Evolutionary conservation across 2,888 invertebrate genomes (phyloP).

Genomic region (Calliscelio sp.): DNA sequence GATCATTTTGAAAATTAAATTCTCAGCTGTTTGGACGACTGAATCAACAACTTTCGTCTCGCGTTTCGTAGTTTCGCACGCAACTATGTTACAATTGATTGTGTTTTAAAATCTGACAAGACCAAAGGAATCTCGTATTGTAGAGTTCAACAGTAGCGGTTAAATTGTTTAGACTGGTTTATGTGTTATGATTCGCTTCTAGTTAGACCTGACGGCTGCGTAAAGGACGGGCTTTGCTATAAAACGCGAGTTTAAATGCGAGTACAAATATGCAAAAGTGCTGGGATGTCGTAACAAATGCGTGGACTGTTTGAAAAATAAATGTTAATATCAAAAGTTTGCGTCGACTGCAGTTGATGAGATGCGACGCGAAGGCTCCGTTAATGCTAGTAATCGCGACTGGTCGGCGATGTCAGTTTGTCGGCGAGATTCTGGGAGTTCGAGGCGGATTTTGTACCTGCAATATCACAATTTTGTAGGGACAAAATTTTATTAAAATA

Average conservation of each 20-base stretch:
- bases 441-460: conserved; percentile 84
- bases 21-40: neutral
- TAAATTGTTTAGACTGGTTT: conserved; percentile 23
- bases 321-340: conserved; percentile 47
- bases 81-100: conserved; percentile 34
- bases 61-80: neutral
- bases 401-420: conserved; percentile 83
- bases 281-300: conserved; percentile 43
- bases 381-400: conserved; percentile 82
- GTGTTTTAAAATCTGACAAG: conserved; percentile 79
- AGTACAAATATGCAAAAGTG: conserved; percentile 70
- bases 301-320: conserved; percentile 33
- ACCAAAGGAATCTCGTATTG: conserved; percentile 78
- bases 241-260: conserved; percentile 59
- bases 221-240: conserved; percentile 60
- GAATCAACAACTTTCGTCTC: conserved; percentile 26
- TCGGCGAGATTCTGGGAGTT: conserved; percentile 83
- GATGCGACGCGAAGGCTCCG: conserved; percentile 13
- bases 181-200: conserved; percentile 19
- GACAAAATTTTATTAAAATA: too few species aligned
- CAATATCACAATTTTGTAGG: too few species aligned
- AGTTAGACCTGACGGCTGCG: conserved; percentile 69
- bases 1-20: conserved; percentile 44
- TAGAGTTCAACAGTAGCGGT: conserved; percentile 25
- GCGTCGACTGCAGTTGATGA: conserved; percentile 3